Evolutionary conservation across 2,888 invertebrate species (phyloP).

Genomic region (Hydroisotoma schaefferi): DNA sequence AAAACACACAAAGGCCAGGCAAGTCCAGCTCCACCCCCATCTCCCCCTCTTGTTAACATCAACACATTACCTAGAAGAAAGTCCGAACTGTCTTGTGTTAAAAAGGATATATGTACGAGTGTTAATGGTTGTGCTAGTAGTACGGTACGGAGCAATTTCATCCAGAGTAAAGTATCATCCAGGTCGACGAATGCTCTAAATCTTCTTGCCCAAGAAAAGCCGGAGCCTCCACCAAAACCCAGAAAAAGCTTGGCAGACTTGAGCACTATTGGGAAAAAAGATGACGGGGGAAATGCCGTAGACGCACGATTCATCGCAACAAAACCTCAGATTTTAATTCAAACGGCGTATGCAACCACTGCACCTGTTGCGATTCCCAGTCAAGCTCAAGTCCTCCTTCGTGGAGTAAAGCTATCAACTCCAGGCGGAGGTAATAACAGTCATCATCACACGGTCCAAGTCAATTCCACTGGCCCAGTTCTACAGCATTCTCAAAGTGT

Average conservation of each 20-base stretch:
- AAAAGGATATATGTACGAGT: not conserved
- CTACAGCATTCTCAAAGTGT: slow-evolving; percentile 45
- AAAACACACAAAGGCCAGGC: slow-evolving; percentile 24
- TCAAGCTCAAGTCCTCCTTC: slow-evolving; percentile 44
- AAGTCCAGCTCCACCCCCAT: slow-evolving; percentile 20
- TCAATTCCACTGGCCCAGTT: slow-evolving; percentile 24
- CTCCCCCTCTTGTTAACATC: slow-evolving; percentile 32
- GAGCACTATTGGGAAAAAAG: slow-evolving; percentile 12
- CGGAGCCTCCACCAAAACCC: slow-evolving; percentile 47
- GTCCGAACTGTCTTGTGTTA: slow-evolving; percentile 9
- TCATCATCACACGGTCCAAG: slow-evolving; percentile 24
- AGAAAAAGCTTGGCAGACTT: slow-evolving; percentile 38
- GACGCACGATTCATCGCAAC: slow-evolving; percentile 73
- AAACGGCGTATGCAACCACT: slow-evolving; percentile 71
- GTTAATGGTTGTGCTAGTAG: not conserved
- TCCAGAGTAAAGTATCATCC: slow-evolving; percentile 35
- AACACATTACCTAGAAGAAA: slow-evolving; percentile 39
- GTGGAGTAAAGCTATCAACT: slow-evolving; percentile 28
- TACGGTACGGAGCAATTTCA: slow-evolving; percentile 16
- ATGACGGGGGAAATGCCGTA: slow-evolving; percentile 61
- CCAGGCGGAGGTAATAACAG: slow-evolving; percentile 10
- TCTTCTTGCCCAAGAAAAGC: slow-evolving; percentile 26
- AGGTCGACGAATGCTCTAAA: slow-evolving; percentile 46
- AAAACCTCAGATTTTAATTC: slow-evolving; percentile 69
- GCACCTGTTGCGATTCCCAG: slow-evolving; percentile 56